A percentile compares a stretch with the other conserved stretches of the same genome.
phyloP scores from a whole-genome alignment of 2,797 vertebrate genomes.

The Macroramphosus scolopax region DNA sequence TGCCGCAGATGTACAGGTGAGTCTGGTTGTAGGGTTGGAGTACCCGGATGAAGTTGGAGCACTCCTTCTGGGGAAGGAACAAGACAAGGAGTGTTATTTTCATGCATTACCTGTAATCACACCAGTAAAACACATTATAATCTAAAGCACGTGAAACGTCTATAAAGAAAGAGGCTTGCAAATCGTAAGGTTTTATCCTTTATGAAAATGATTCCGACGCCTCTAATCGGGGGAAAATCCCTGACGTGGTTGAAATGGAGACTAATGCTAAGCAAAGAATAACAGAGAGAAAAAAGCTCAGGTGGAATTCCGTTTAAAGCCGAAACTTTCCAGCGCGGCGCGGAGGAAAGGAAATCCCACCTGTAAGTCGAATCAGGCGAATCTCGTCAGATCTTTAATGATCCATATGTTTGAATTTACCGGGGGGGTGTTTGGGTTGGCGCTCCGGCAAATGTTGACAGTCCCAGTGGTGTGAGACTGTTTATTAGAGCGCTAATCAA shows the following conservation, averaged over 20 bases:
- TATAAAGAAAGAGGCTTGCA: too few relatives aligned
- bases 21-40: slow-evolving; percentile 94
- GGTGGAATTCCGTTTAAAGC: slow-evolving; percentile 35
- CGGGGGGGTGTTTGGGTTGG: slow-evolving; percentile 61
- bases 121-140: slow-evolving; percentile 1
- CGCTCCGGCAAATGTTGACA: slow-evolving; percentile 55
- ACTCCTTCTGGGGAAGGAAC: slow-evolving; percentile 87
- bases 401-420: slow-evolving; percentile 70
- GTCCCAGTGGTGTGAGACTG: slow-evolving; percentile 66
- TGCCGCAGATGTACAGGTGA: slow-evolving; percentile 95
- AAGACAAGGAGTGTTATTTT: too few relatives aligned
- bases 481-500: slow-evolving; percentile 71
- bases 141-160: too few relatives aligned
- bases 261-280: slow-evolving; percentile 37
- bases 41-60: slow-evolving; percentile 96
- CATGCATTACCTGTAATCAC: slow-evolving; percentile 32
- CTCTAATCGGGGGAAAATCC: slow-evolving; percentile 24
- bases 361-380: slow-evolving; percentile 59
- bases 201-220: slow-evolving; percentile 34
- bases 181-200: slow-evolving; percentile 37
- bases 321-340: slow-evolving; percentile 57
- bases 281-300: slow-evolving; percentile 21
- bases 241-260: slow-evolving; percentile 25
- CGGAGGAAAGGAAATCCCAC: slow-evolving; percentile 65
- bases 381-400: slow-evolving; percentile 55